These are phyloP conservation scores for Bolinopsis microptera DNA, from an alignment of 37 sponge, comb jelly and placozoan genomes.

Conservation along the genomic window DNA sequence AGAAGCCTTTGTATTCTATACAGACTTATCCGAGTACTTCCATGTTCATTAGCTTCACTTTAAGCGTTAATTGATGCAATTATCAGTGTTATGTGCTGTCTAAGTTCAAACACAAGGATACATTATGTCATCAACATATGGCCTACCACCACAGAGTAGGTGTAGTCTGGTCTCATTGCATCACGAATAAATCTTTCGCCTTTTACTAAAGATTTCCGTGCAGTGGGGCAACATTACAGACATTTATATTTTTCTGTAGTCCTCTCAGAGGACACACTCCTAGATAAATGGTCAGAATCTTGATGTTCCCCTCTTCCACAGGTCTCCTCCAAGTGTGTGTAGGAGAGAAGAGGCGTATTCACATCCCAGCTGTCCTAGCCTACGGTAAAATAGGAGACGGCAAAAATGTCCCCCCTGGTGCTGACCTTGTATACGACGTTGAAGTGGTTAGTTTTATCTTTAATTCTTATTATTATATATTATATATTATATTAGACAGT, in stretches of 20 bases:
- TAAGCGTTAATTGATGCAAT: background rate
- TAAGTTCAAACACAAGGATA: background rate
- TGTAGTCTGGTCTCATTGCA: background rate
- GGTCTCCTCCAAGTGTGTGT: background rate
- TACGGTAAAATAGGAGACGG: slow-evolving; percentile 34
- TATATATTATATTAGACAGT: too few species aligned
- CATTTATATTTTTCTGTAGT: background rate
- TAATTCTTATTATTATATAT: too few species aligned
- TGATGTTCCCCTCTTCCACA: background rate
- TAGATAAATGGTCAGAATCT: background rate
- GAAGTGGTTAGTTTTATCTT: slow-evolving; percentile 28
- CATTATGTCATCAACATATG: background rate
- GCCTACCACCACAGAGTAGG: background rate
- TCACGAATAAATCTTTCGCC: background rate
- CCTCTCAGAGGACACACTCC: background rate
- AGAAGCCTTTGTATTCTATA: too few species aligned
- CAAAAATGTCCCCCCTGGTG: slow-evolving; percentile 59
- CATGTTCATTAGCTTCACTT: background rate
- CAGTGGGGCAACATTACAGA: background rate
- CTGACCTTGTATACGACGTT: slow-evolving; percentile 51
- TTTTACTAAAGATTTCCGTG: background rate
- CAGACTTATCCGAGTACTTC: too few species aligned
- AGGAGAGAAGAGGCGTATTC: slow-evolving; percentile 22
- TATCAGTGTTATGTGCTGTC: background rate
- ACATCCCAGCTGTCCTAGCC: slow-evolving; percentile 1